phyloP scores from a whole-genome alignment of 2,888 invertebrate species.

The Pogonocherus hispidulus region DNA sequence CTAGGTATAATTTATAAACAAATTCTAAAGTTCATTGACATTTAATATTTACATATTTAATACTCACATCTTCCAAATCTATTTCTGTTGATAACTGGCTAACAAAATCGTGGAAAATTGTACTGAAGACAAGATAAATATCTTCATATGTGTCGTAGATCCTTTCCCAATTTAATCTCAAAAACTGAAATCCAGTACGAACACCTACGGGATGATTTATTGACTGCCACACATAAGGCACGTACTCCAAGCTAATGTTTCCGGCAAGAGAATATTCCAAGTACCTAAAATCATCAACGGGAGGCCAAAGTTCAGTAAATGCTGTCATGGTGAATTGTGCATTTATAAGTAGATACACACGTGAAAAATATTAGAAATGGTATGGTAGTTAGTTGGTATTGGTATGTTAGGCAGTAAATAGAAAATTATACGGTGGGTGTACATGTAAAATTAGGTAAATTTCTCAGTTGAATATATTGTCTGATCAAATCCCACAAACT shows the following conservation, averaged over 20 bases:
- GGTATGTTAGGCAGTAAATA: too few relatives aligned
- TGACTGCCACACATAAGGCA: slow-evolving; percentile 65
- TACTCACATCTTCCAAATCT: slow-evolving; percentile 66
- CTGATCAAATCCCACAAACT: too few relatives aligned
- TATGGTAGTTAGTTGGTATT: too few relatives aligned
- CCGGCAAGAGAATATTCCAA: slow-evolving; percentile 62
- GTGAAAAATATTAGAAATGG: too few relatives aligned
- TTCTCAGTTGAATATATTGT: too few relatives aligned
- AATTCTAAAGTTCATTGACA: too few relatives aligned
- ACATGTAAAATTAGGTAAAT: too few relatives aligned
- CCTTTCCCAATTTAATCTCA: slow-evolving; percentile 63
- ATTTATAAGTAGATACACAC: neutral
- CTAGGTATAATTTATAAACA: too few relatives aligned
- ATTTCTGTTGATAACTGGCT: slow-evolving; percentile 62
- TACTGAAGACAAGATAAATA: slow-evolving; percentile 60
- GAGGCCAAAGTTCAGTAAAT: too few relatives aligned
- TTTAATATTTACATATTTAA: neutral
- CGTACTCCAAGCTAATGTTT: slow-evolving; percentile 61
- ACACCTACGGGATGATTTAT: slow-evolving; percentile 63
- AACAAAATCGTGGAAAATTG: slow-evolving; percentile 64
- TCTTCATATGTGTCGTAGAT: slow-evolving; percentile 63
- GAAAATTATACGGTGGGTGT: too few relatives aligned
- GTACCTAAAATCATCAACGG: slow-evolving; percentile 61
- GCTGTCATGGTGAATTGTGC: too few relatives aligned
- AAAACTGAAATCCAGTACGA: slow-evolving; percentile 63